Evolutionary conservation across 2,113 vertebrate genomes (phyloP).

Genomic region (Atractosteus spatula): DNA sequence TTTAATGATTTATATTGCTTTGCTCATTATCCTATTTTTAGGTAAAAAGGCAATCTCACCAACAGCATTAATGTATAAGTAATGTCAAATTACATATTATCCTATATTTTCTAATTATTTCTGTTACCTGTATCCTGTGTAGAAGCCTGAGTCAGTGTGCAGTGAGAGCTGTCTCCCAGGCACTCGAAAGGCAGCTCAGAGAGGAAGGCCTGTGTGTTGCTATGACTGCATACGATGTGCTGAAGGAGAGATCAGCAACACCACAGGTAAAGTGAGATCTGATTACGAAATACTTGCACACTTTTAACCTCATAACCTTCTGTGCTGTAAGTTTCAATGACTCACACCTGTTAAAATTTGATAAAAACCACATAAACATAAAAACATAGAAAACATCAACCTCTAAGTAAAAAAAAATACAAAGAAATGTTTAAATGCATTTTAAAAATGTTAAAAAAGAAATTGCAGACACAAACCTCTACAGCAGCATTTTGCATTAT

Average conservation of each 20-base stretch:
- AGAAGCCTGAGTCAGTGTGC: conserved; percentile 54
- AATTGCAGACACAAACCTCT: neutral
- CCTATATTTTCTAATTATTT: neutral
- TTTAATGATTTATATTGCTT: too few relatives aligned
- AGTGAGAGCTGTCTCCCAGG: conserved; percentile 51
- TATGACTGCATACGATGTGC: conserved; percentile 54
- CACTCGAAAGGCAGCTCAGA: conserved; percentile 46
- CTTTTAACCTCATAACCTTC: neutral
- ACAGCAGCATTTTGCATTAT: neutral
- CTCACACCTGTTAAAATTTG: too few relatives aligned
- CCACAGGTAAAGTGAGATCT: conserved; percentile 36
- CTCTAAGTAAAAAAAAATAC: too few relatives aligned
- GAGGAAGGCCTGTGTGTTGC: conserved; percentile 53
- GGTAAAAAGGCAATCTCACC: too few relatives aligned
- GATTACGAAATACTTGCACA: neutral
- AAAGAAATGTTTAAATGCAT: too few relatives aligned
- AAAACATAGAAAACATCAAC: too few relatives aligned
- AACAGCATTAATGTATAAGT: too few relatives aligned
- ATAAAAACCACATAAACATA: too few relatives aligned
- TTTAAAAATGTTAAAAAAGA: too few relatives aligned
- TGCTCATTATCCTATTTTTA: too few relatives aligned
- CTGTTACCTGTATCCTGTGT: neutral
- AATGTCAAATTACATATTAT: too few relatives aligned
- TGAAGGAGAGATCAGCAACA: conserved; percentile 46
- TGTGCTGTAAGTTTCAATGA: neutral